Conservation (phyloP, 2,113 vertebrate genomes). For the Menidia beryllina region DNA sequence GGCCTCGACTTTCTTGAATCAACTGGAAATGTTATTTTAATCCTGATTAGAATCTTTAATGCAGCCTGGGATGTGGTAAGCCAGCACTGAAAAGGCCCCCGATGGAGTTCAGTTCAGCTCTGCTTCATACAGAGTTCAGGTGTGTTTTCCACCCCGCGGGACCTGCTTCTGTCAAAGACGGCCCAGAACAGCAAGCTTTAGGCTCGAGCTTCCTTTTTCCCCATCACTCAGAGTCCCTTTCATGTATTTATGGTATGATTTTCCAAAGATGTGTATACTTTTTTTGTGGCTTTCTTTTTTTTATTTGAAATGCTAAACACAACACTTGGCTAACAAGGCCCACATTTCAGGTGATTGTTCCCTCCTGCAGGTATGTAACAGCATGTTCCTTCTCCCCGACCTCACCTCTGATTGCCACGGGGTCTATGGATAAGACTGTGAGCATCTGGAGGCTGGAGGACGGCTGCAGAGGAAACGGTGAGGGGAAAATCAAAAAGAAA, state of each 20-base stretch:
- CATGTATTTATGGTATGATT: background rate
- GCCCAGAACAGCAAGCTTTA: background rate
- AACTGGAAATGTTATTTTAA: conserved; percentile 27
- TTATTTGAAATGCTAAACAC: background rate
- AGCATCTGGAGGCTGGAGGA: conserved; percentile 91
- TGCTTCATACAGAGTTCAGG: background rate
- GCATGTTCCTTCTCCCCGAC: conserved; percentile 90
- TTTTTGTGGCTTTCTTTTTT: background rate
- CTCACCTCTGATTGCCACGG: conserved; percentile 88
- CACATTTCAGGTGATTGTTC: background rate
- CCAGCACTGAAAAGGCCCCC: conserved; percentile 20
- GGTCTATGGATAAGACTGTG: conserved; percentile 98
- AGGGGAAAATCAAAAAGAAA: conserved; percentile 7
- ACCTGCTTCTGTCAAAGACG: background rate
- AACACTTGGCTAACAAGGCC: background rate
- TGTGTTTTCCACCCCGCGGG: background rate
- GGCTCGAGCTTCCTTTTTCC: background rate
- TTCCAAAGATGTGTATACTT: background rate
- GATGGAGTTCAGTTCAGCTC: conserved; percentile 13
- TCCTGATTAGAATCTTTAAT: conserved; percentile 41
- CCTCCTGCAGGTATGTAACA: conserved; percentile 90
- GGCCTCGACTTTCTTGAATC: conserved; percentile 45
- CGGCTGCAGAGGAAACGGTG: conserved; percentile 78
- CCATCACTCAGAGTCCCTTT: background rate
- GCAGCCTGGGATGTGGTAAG: conserved; percentile 7